Evolutionary conservation across 2,113 vertebrate species (phyloP), one percentile per base, ranked within the genome.

Genomic region (Rhabdomys dilectus): DNA sequence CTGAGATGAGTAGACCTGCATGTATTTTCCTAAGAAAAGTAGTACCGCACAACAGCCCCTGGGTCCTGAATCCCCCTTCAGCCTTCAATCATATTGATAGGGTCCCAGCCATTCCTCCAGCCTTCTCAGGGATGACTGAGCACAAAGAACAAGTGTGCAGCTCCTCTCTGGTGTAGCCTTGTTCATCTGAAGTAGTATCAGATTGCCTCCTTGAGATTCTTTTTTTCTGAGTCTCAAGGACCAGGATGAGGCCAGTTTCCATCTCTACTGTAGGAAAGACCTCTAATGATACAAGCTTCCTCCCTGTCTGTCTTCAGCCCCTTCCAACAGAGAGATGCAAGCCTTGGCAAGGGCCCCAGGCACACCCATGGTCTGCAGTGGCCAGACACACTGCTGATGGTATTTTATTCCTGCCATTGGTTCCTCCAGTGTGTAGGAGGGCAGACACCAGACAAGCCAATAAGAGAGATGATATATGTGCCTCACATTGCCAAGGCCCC

Each of bases 391-490:
- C 62, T 53, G 75, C 70, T 34, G 93, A 45, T 36, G 73, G 88
- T 92, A 45, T 93, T 96, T 81, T 81, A 84, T 96, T 96, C 91
- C 75, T 92, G 26, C 89, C 72, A 26, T 5, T 26, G 60, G 81
- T 34, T 86, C 95, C 60, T 95, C 10, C 88, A 94, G 93, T 78
- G 97, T 96, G 84, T 84, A 96, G 68, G 77, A 93, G 51, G 73
- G 75, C 26, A 7, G 91, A 85, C 93, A 12, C 91, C 70, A 53
- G 62, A 78, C 84, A 88, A 93, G 76, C 39, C 75, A 93, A 42
- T 42, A 81, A 64, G 82, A 93, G 10, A 45, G 11, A 39, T 60
- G 75, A 68, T 26, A 19, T 10, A n/a, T 24, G 29, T 5, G 11
- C 16, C 31, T 62, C 48, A 34, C 73, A 96, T 81, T 93, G 42